Evolutionary conservation across 2,888 invertebrate genomes (phyloP).

Genomic region (Thera obeliscata): DNA sequence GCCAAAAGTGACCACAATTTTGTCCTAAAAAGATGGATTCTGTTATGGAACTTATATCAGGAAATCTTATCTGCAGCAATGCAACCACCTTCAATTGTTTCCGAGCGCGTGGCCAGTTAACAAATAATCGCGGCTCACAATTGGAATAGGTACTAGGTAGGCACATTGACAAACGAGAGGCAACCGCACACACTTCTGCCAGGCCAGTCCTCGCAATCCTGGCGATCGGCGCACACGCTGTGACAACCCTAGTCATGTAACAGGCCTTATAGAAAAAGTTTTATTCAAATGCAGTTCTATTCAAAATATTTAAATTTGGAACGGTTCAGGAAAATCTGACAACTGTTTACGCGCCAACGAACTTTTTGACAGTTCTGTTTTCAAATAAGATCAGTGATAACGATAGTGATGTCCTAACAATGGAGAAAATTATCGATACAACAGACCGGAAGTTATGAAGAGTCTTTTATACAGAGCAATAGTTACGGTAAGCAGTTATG

Average conservation of each 20-base stretch:
- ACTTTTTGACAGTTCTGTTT: conserved; percentile 27
- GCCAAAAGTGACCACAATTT: no score
- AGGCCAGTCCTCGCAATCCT: conserved; percentile 74
- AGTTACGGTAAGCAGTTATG: conserved; percentile 12
- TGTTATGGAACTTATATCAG: conserved; percentile 43
- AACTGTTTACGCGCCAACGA: conserved; percentile 20
- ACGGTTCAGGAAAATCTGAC: conserved; percentile 17
- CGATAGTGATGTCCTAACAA: conserved; percentile 40
- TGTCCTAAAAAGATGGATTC: no score
- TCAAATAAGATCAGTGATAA: conserved; percentile 28
- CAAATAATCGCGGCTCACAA: conserved; percentile 80
- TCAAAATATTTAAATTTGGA: conserved; percentile 34
- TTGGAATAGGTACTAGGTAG: conserved; percentile 80
- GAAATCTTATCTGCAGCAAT: conserved; percentile 75
- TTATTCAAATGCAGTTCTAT: conserved; percentile 3
- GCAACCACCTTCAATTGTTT: conserved; percentile 79
- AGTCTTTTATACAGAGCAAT: conserved; percentile 12
- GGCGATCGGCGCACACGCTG: conserved; percentile 70
- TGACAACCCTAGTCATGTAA: conserved; percentile 49
- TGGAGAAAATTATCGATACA: conserved; percentile 32
- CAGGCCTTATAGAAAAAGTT: conserved; percentile 34
- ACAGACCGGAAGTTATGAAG: conserved; percentile 25
- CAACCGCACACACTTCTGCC: conserved; percentile 59
- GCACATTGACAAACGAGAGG: conserved; percentile 49
- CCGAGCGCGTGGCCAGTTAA: conserved; percentile 82